Conservation (phyloP, 64 coral and sea anemone genomes). For the Catalaphyllia jardinei region DNA sequence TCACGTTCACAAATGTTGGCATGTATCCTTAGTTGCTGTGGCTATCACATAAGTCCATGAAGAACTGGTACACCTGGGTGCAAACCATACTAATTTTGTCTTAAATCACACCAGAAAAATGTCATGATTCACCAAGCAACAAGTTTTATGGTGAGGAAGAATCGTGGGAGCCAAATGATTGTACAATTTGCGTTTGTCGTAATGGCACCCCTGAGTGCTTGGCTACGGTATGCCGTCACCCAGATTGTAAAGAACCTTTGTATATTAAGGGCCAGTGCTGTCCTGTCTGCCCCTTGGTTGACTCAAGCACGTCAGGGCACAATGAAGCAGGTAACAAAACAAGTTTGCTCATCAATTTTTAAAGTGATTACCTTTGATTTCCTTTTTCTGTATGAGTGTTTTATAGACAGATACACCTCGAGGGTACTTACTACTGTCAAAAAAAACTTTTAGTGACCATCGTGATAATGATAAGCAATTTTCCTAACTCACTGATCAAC, state of each 20-base stretch:
- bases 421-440: too few species aligned
- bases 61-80: neutral
- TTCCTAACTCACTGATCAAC: too few species aligned
- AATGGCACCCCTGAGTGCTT: constrained; percentile 66
- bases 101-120: constrained; percentile 10
- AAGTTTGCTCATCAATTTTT: neutral
- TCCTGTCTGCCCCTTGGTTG: constrained; percentile 59
- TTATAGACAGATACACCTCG: too few species aligned
- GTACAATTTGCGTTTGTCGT: constrained; percentile 78
- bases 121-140: constrained; percentile 76
- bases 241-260: constrained; percentile 75
- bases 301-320: constrained; percentile 12
- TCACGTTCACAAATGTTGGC: too few species aligned
- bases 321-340: constrained; percentile 27
- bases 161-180: constrained; percentile 91
- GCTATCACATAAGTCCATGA: neutral
- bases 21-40: too few species aligned
- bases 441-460: too few species aligned
- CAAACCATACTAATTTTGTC: neutral
- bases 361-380: too few species aligned
- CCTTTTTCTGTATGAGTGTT: too few species aligned
- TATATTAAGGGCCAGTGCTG: constrained; percentile 86
- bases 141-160: constrained; percentile 76
- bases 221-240: constrained; percentile 87
- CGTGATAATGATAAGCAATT: too few species aligned